Percentiles rank a stretch among this genome's conserved stretches.
Conservation (phyloP, 1,140 invertebrate species). For the Liolophura sinensis region DNA sequence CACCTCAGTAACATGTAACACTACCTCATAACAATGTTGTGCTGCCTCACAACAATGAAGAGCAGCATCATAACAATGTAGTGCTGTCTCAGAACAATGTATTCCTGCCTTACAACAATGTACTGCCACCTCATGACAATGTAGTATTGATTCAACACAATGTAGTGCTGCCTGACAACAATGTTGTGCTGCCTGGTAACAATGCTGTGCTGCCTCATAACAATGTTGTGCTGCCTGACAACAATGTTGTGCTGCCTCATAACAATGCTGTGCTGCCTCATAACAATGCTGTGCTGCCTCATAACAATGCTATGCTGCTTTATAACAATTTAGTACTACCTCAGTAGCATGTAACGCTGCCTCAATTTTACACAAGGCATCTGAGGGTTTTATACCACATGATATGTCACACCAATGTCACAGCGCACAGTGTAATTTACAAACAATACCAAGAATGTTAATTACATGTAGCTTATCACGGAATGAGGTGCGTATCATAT, state of each 20-base stretch:
- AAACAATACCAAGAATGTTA: neutral
- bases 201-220: no score
- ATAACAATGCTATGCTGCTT: no score
- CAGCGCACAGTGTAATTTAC: neutral
- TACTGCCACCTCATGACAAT: no score
- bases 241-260: no score
- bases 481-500: no score
- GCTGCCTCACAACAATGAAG: no score
- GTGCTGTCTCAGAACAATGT: constrained; percentile 28
- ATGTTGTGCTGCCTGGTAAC: no score
- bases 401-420: neutral
- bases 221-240: no score
- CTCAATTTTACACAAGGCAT: neutral
- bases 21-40: no score
- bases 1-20: no score
- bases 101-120: neutral
- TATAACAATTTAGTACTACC: no score
- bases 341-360: neutral
- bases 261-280: constrained; percentile 23
- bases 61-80: constrained; percentile 26
- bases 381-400: neutral
- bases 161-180: no score
- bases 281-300: constrained; percentile 23
- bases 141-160: neutral
- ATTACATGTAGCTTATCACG: neutral